Percentiles rank a stretch among this genome's conserved stretches.
Conservation (phyloP, 2,797 vertebrate genomes). For the Sebastes variabilis region DNA sequence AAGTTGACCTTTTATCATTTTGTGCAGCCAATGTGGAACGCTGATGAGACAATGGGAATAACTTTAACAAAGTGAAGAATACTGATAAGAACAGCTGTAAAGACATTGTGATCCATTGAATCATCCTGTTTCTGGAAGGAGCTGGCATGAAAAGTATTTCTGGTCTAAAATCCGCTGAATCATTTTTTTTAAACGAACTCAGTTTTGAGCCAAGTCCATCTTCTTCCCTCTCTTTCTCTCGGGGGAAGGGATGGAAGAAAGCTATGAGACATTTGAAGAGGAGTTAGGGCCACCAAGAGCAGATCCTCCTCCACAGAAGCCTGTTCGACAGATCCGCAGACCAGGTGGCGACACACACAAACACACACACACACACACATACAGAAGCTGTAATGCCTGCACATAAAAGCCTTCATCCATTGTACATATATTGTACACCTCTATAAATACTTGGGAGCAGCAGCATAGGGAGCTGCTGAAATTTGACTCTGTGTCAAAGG, state of each 20-base stretch:
- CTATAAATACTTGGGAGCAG: constrained; percentile 67
- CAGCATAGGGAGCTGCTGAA: constrained; percentile 55
- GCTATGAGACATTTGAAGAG: constrained; percentile 83
- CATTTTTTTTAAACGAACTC: not conserved
- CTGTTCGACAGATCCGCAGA: constrained; percentile 71
- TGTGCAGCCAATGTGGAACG: not conserved
- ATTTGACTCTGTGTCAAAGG: constrained; percentile 60
- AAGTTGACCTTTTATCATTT: constrained; percentile 41
- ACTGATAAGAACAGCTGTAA: not conserved
- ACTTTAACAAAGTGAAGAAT: not conserved
- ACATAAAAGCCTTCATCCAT: constrained; percentile 26
- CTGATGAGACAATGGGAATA: constrained; percentile 5
- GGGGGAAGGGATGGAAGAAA: constrained; percentile 74
- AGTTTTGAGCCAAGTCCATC: not conserved
- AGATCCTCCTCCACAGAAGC: constrained; percentile 74
- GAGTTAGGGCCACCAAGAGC: constrained; percentile 74
- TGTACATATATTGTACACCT: constrained; percentile 39
- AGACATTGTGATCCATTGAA: not conserved
- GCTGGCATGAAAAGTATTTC: not conserved
- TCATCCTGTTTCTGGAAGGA: constrained; percentile 8
- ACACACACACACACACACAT: constrained; percentile 21
- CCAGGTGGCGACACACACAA: constrained; percentile 68
- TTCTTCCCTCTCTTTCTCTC: not conserved
- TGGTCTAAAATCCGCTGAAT: not conserved
- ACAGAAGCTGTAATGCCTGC: constrained; percentile 30